Conservation (phyloP, 2,797 vertebrate genomes). For the Myripristis jacobus region DNA sequence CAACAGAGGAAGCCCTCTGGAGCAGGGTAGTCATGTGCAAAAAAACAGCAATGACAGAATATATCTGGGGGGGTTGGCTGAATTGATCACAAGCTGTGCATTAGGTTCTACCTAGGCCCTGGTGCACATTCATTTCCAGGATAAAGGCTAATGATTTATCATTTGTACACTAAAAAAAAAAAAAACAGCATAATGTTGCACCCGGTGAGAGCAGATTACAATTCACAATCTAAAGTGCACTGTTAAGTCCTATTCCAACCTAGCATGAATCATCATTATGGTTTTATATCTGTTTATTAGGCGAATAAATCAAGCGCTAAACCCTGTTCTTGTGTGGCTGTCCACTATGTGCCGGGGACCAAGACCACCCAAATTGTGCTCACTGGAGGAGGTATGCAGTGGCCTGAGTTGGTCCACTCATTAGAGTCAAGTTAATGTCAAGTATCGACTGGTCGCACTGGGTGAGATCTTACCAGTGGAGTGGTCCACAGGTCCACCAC, state of each 20-base stretch:
- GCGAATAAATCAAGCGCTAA: neutral
- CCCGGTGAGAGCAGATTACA: neutral
- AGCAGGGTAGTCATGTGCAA: neutral
- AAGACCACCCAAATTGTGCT: conserved; percentile 70
- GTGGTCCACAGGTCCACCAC: conserved; percentile 86
- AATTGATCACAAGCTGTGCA: conserved; percentile 35
- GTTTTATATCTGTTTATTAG: too few relatives aligned
- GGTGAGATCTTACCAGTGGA: conserved; percentile 80
- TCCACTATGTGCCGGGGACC: conserved; percentile 3
- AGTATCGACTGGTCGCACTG: neutral
- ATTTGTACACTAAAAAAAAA: neutral
- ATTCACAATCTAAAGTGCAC: neutral
- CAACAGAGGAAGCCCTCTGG: neutral
- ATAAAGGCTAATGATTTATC: conserved; percentile 7
- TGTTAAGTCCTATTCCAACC: too few relatives aligned
- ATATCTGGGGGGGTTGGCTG: conserved; percentile 21
- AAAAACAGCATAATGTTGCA: neutral
- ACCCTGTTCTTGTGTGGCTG: neutral
- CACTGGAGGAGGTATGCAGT: conserved; percentile 6
- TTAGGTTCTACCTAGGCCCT: conserved; percentile 21
- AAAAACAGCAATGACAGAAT: neutral
- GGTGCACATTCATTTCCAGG: conserved; percentile 13
- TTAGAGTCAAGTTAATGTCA: conserved; percentile 1
- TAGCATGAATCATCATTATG: too few relatives aligned
- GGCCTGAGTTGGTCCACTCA: conserved; percentile 4